Conservation (phyloP, 2,113 vertebrate species). For the Ellobius talpinus region DNA sequence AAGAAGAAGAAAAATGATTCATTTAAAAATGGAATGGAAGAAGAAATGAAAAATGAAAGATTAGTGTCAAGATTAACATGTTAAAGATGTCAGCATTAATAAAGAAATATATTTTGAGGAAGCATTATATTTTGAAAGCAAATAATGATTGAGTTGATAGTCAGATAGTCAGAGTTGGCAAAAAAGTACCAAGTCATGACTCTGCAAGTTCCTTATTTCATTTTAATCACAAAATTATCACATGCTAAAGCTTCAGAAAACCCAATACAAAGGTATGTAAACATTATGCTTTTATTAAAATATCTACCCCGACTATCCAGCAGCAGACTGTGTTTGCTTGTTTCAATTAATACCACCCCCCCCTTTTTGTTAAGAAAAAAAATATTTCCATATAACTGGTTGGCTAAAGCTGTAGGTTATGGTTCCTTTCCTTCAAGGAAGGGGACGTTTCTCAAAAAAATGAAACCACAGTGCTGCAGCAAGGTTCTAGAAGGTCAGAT, state of each 20-base stretch:
- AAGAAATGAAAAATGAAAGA: not conserved
- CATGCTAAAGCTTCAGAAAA: not conserved
- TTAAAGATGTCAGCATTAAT: not conserved
- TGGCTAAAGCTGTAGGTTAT: not conserved
- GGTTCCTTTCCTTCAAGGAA: not conserved
- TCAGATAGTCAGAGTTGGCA: not conserved
- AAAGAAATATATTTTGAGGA: not conserved
- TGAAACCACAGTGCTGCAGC: not conserved
- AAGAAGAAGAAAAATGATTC: not conserved
- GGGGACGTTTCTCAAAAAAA: not conserved
- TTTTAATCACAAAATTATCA: not conserved
- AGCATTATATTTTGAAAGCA: not conserved
- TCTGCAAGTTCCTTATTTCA: not conserved
- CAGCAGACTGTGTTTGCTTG: not conserved
- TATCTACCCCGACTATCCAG: not conserved
- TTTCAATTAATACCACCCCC: not conserved
- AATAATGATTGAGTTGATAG: not conserved
- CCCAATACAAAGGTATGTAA: not conserved
- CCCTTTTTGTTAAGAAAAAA: not conserved
- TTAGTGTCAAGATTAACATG: not conserved
- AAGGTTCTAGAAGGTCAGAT: not conserved
- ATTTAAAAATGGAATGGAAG: not conserved
- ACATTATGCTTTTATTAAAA: not conserved
- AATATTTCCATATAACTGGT: not conserved
- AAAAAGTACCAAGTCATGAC: not conserved